Evolutionary conservation across 2,113 vertebrate genomes (phyloP).

Genomic region (Poecile atricapillus): DNA sequence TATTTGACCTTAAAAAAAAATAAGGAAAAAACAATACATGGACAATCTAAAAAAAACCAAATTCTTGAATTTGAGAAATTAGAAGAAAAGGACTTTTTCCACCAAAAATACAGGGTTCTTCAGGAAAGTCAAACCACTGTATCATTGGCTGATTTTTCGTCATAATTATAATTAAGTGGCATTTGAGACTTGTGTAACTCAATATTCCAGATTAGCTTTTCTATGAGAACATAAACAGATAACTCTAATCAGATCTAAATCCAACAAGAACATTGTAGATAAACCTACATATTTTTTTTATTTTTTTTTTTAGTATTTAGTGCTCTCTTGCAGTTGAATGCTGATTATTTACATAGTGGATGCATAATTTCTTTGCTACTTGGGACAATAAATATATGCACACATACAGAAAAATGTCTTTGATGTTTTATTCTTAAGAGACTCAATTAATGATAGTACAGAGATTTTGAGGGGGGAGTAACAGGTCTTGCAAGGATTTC

Average conservation of each 20-base stretch:
- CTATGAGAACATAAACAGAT: not conserved
- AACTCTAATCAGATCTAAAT: not conserved
- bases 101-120: not conserved
- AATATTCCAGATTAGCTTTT: not conserved
- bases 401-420: not conserved
- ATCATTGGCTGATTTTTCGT: not conserved
- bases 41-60: not conserved
- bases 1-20: not conserved
- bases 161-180: not conserved
- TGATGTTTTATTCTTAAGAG: not conserved
- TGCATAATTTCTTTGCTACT: not conserved
- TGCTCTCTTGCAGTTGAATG: not conserved
- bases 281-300: not conserved
- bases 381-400: not conserved
- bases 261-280: not conserved
- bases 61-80: accelerated
- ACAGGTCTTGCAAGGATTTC: not conserved
- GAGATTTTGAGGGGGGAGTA: not conserved
- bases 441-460: not conserved
- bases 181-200: not conserved
- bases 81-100: not conserved
- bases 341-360: not conserved
- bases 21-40: not conserved
- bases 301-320: not conserved
- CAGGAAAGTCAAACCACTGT: not conserved